phyloP scores from a whole-genome alignment of 2,797 vertebrate genomes.

The Bufotes viridis region DNA sequence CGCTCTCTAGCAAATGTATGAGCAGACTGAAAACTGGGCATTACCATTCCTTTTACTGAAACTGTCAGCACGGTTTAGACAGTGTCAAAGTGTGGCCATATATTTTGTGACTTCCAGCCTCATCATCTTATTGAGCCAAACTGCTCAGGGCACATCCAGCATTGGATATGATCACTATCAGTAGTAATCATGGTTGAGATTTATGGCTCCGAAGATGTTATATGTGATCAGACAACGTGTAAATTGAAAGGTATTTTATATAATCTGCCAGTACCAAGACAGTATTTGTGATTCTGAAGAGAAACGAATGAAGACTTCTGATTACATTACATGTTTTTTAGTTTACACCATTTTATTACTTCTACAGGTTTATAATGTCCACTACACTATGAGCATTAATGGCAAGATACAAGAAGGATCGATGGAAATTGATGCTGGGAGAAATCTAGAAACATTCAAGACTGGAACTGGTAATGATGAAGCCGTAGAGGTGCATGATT shows the following conservation, averaged over 20 bases:
- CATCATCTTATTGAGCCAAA: too few species aligned
- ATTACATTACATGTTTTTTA: not conserved
- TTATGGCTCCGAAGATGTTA: not conserved
- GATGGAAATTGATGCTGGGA: conserved; percentile 91
- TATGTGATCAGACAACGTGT: not conserved
- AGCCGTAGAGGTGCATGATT: conserved; percentile 90
- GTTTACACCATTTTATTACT: not conserved
- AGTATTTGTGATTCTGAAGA: not conserved
- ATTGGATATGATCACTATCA: too few species aligned
- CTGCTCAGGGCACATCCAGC: too few species aligned
- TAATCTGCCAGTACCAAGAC: not conserved
- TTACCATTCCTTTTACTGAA: not conserved
- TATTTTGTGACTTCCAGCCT: too few species aligned
- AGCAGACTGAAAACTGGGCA: too few species aligned
- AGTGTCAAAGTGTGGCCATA: too few species aligned
- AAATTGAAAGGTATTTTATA: not conserved
- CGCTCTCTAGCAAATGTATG: too few species aligned
- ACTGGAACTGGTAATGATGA: conserved; percentile 84
- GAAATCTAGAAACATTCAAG: conserved; percentile 90
- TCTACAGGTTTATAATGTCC: conserved; percentile 89
- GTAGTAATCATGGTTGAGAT: not conserved
- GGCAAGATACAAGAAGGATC: conserved; percentile 88
- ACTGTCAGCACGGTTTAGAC: too few species aligned
- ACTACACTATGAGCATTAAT: conserved; percentile 92
- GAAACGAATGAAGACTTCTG: not conserved